These are phyloP conservation scores for Ruditapes philippinarum DNA, from an alignment of 1,140 invertebrate genomes.

Conservation along the genomic window DNA sequence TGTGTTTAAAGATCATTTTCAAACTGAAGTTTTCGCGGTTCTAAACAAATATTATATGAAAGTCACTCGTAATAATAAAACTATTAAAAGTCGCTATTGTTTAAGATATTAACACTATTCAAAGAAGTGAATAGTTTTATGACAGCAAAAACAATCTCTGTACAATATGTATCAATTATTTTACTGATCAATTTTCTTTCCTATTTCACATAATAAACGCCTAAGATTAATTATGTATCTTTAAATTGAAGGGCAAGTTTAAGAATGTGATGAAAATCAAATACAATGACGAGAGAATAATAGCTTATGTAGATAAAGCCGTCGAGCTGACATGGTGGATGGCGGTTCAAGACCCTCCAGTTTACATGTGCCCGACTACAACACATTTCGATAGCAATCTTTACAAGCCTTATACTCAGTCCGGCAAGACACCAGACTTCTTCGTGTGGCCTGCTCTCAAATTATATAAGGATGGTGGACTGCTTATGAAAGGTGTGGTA, in stretches of 20 bases:
- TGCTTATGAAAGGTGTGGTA: slow-evolving; percentile 36
- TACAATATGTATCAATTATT: no score
- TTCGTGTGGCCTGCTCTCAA: slow-evolving; percentile 47
- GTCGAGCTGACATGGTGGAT: slow-evolving; percentile 50
- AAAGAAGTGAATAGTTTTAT: no score
- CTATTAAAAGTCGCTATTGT: no score
- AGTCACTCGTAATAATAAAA: no score
- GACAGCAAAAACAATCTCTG: no score
- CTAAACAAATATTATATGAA: no score
- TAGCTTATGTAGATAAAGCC: not conserved
- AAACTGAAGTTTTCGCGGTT: no score
- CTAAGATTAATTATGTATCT: no score
- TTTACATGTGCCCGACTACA: slow-evolving; percentile 4
- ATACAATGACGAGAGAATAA: not conserved
- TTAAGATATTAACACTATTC: no score
- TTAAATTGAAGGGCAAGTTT: not conserved
- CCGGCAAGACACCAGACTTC: slow-evolving; percentile 34
- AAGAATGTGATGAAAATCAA: not conserved
- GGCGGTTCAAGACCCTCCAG: slow-evolving; percentile 50
- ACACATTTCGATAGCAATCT: not conserved
- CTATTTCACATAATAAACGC: no score
- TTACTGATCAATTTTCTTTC: no score
- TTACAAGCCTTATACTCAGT: slow-evolving; percentile 46
- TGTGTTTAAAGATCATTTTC: no score
- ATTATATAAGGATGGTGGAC: slow-evolving; percentile 8